phyloP scores from a whole-genome alignment of 2,113 vertebrate species.

The Brachionichthys hirsutus region DNA sequence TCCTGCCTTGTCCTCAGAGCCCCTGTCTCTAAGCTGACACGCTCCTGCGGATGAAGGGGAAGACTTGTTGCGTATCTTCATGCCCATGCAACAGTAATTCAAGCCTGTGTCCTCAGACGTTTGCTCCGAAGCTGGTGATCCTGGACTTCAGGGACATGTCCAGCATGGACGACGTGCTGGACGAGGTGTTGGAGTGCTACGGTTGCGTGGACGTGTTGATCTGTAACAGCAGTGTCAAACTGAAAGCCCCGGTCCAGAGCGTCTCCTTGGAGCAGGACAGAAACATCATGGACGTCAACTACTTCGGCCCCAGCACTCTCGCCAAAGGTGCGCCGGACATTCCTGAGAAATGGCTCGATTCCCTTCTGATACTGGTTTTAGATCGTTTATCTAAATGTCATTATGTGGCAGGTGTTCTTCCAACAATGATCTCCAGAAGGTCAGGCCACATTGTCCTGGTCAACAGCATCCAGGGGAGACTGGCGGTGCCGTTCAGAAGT shows the following conservation, averaged over 20 bases:
- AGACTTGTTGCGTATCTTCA: too few relatives aligned
- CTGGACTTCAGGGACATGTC: slow-evolving; percentile 90
- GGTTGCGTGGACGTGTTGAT: slow-evolving; percentile 92
- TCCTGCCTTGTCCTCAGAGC: too few relatives aligned
- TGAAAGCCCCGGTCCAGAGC: slow-evolving; percentile 88
- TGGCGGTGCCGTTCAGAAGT: slow-evolving; percentile 91
- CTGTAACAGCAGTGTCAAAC: slow-evolving; percentile 91
- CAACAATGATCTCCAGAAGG: slow-evolving; percentile 91
- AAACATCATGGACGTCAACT: slow-evolving; percentile 95
- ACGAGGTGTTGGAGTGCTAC: slow-evolving; percentile 88
- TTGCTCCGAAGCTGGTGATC: slow-evolving; percentile 90
- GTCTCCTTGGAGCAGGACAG: slow-evolving; percentile 90
- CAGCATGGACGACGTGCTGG: slow-evolving; percentile 83
- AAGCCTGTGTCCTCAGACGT: slow-evolving; percentile 79
- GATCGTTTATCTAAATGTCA: neutral
- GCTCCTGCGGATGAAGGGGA: too few relatives aligned
- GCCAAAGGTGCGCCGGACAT: slow-evolving; percentile 83
- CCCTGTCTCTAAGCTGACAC: too few relatives aligned
- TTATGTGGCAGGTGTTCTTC: slow-evolving; percentile 83
- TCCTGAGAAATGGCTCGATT: too few relatives aligned
- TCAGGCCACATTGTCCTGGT: slow-evolving; percentile 89
- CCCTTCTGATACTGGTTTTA: neutral
- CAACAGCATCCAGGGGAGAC: slow-evolving; percentile 91
- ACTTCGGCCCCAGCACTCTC: slow-evolving; percentile 91
- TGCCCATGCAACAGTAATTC: neutral